These are phyloP conservation scores for Mugil cephalus DNA, from an alignment of 2,113 vertebrate genomes.

Conservation along the genomic window DNA sequence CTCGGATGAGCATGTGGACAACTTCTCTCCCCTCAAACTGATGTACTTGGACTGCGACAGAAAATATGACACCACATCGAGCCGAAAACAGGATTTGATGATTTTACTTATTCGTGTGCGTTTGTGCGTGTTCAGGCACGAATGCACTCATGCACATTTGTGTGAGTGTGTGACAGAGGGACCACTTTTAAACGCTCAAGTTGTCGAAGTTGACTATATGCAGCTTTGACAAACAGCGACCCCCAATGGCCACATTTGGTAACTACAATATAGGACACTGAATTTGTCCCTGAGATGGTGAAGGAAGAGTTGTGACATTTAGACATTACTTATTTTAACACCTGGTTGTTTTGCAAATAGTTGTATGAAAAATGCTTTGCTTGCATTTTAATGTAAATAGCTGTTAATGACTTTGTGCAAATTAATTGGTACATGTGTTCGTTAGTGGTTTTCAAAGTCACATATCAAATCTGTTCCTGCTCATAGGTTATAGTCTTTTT, in stretches of 20 bases:
- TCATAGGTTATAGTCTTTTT: too few species aligned
- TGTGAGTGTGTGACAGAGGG: neutral
- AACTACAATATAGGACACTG: neutral
- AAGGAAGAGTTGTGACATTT: too few species aligned
- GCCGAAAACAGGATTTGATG: slow-evolving; percentile 42
- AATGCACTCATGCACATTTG: neutral
- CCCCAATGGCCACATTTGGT: neutral
- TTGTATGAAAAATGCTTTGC: too few species aligned
- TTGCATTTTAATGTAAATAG: too few species aligned
- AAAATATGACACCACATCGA: slow-evolving; percentile 26
- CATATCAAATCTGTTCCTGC: too few species aligned
- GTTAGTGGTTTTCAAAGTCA: too few species aligned
- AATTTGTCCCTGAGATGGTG: neutral
- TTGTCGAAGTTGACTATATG: too few species aligned
- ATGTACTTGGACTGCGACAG: slow-evolving; percentile 44
- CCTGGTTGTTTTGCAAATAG: too few species aligned
- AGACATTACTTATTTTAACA: too few species aligned
- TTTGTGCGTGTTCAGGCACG: slow-evolving; percentile 11
- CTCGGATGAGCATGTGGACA: slow-evolving; percentile 42
- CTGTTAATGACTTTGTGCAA: too few species aligned
- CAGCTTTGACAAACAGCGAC: neutral
- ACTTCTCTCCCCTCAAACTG: slow-evolving; percentile 32
- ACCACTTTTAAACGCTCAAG: too few species aligned
- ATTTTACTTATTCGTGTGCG: slow-evolving; percentile 24
- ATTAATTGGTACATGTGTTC: too few species aligned